Evolutionary conservation across 1,140 invertebrate species (phyloP).

Genomic region (Aphelenchoides fujianensis): DNA sequence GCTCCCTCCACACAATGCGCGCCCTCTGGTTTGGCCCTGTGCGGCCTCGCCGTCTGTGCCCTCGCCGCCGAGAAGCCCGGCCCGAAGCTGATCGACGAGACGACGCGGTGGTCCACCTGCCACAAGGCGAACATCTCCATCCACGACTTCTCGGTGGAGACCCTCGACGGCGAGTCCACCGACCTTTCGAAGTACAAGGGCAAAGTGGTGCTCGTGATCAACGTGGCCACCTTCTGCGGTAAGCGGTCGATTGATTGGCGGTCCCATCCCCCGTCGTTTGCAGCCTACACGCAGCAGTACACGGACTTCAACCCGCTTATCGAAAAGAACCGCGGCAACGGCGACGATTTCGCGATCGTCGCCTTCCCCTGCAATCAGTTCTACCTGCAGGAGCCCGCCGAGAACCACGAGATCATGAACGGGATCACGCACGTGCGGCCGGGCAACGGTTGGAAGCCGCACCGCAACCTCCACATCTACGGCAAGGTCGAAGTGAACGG

Average conservation of each 20-base stretch:
- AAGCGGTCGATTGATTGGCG: too few relatives aligned
- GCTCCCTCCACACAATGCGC: too few relatives aligned
- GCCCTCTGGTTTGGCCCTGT: not conserved
- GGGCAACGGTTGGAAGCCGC: conserved; percentile 63
- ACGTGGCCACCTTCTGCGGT: conserved; percentile 65
- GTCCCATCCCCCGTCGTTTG: too few relatives aligned
- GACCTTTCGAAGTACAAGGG: conserved; percentile 62
- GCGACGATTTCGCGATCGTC: conserved; percentile 56
- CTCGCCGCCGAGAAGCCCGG: conserved; percentile 34
- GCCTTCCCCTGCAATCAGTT: conserved; percentile 66
- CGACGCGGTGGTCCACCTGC: conserved; percentile 59
- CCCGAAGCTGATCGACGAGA: conserved; percentile 61
- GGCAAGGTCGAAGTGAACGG: conserved; percentile 65
- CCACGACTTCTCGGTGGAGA: conserved; percentile 59
- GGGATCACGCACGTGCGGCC: conserved; percentile 64
- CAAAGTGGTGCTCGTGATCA: conserved; percentile 64
- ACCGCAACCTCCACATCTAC: conserved; percentile 63
- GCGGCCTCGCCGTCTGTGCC: not conserved
- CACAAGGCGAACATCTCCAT: conserved; percentile 51
- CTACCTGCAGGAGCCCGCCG: conserved; percentile 62
- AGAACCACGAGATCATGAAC: conserved; percentile 61
- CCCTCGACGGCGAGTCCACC: conserved; percentile 57
- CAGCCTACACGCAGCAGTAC: conserved; percentile 61
- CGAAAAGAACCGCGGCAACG: conserved; percentile 52
- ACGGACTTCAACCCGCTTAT: conserved; percentile 62